Base-by-base conservation (phyloP, 2,888 invertebrate genomes). In the Tinea trinotella region DNA sequence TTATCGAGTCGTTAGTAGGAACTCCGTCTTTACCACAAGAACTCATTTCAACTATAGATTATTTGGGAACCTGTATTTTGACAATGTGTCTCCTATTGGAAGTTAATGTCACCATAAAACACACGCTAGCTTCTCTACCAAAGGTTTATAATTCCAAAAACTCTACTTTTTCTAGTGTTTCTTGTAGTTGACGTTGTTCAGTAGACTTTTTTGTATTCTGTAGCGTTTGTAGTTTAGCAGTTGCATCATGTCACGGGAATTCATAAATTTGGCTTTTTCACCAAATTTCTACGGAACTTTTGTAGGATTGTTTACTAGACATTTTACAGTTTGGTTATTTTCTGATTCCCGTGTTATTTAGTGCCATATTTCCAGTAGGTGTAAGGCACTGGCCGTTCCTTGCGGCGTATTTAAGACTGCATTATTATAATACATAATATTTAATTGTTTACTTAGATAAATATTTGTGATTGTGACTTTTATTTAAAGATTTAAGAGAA, bases 351-450 rank as follows among this genome's bases (percentile, higher is more conserved):
- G 40, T 40, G 40, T 40, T 15, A n/a, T 6, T 24, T 18, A 50
- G 22, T 24, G 50, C 22, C 13, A 24, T 50, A 13, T 7, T 24
- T 22, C 24, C 24, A 13, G 24, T 50, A 50, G 50, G 62, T 61
- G 63, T 67, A 70, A 73, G 70, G 73, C 68, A 56, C 56, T 57
- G 68, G 70, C 69, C 67, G 46, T 50, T 10, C 3, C n/a, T 22
- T 66, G 69, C 71, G 74, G 76, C 70, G 71, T 72, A 71, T 65
- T 22, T 73, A 84, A 83, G 84, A 83, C 83, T 84, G 84, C 81
- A 69, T 74, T 77, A 71, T 57, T 64, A 35, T 35, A 13, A 61
- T 65, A 68, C 67, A 66, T 63, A 62, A 62, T 18, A n/a, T 50
- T n/a, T 50, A 24, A 22, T 24, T 13, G 22, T 5, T 22, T 12